These are phyloP conservation scores for Sigmodon hispidus DNA, from an alignment of 2,113 vertebrate species.

Conservation along the genomic window DNA sequence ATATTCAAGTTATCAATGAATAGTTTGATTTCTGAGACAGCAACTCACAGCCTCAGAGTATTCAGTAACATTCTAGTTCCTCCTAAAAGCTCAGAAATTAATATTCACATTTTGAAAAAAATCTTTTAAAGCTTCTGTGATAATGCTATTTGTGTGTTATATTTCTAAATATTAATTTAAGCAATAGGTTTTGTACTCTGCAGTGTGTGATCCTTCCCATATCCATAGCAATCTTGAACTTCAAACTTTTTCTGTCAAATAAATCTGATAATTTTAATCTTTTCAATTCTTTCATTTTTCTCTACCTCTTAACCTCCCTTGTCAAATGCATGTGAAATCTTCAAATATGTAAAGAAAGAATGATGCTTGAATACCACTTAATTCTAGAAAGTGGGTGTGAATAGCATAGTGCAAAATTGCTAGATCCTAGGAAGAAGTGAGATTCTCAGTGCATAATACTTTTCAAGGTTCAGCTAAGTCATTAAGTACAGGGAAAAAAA, in stretches of 20 bases:
- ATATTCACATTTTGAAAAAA: slow-evolving; percentile 61
- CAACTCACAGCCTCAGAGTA: slow-evolving; percentile 49
- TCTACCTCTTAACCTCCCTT: not conserved
- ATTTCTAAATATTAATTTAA: slow-evolving; percentile 63
- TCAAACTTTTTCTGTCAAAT: slow-evolving; percentile 24
- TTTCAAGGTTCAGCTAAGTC: slow-evolving; percentile 22
- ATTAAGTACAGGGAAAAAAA: not conserved
- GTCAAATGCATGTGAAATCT: slow-evolving; percentile 36
- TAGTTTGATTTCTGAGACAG: slow-evolving; percentile 71
- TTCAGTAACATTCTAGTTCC: slow-evolving; percentile 48
- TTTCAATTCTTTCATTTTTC: slow-evolving; percentile 12
- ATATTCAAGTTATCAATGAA: slow-evolving; percentile 59
- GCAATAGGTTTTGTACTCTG: not conserved
- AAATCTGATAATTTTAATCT: slow-evolving; percentile 49
- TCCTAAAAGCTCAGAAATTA: slow-evolving; percentile 71
- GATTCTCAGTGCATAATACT: slow-evolving; percentile 4
- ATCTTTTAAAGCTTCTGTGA: not conserved
- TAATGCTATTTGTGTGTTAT: slow-evolving; percentile 16
- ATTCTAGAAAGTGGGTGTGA: slow-evolving; percentile 29
- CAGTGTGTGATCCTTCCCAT: not conserved
- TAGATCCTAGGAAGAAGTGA: slow-evolving; percentile 46
- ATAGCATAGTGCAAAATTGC: not conserved
- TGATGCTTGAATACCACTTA: slow-evolving; percentile 32
- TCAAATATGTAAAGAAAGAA: slow-evolving; percentile 59
- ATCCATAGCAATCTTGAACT: not conserved